Conservation (phyloP, 1,140 invertebrate genomes). For the Doryteuthis pealeii region DNA sequence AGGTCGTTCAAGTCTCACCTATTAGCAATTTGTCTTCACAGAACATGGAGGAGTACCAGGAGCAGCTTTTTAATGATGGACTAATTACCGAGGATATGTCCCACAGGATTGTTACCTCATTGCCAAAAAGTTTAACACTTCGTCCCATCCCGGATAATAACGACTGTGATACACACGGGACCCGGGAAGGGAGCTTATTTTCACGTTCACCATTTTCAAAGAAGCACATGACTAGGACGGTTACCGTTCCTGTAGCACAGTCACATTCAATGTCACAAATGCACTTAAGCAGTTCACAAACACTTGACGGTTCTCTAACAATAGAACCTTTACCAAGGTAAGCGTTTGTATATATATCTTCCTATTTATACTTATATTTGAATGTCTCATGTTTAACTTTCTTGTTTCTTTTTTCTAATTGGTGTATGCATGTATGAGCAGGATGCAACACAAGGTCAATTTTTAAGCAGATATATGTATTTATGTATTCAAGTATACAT, state of each 20-base stretch:
- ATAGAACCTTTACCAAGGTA: background rate
- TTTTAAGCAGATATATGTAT: too few species aligned
- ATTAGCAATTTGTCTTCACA: background rate
- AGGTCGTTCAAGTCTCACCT: background rate
- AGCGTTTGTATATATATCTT: too few species aligned
- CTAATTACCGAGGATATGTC: conserved; percentile 42
- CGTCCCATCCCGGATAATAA: background rate
- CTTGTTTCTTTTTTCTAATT: too few species aligned
- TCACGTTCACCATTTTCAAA: background rate
- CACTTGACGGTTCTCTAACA: background rate
- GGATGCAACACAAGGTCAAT: too few species aligned
- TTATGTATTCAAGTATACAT: too few species aligned
- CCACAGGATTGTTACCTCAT: conserved; percentile 31
- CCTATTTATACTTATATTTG: too few species aligned
- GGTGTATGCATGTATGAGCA: too few species aligned
- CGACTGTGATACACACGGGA: background rate
- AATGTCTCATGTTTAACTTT: too few species aligned
- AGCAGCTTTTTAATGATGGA: conserved; percentile 28
- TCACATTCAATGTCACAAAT: background rate
- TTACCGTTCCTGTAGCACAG: conserved; percentile 3
- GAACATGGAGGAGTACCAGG: conserved; percentile 25
- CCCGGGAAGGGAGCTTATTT: background rate
- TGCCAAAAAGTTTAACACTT: conserved; percentile 32
- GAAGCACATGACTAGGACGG: background rate
- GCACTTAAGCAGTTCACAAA: background rate